Percentiles rank a stretch among this genome's conserved stretches.
phyloP scores from a whole-genome alignment of 2,113 vertebrate species.

The Felis chaus region DNA sequence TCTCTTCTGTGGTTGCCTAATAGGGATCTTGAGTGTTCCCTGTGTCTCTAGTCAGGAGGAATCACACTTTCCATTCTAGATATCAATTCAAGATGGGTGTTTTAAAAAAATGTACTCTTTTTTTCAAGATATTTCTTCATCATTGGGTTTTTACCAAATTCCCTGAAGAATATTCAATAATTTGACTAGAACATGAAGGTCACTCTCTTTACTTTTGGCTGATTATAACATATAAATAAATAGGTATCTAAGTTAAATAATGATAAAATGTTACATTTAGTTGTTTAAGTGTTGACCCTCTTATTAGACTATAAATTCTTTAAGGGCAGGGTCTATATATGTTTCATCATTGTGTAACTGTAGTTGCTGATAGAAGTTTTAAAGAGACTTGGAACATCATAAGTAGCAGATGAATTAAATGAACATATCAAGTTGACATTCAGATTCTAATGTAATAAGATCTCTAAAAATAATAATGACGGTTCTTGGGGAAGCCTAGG shows the following conservation, averaged over 20 bases:
- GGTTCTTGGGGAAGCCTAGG: background rate
- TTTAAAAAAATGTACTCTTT: background rate
- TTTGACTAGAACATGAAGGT: background rate
- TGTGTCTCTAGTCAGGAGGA: background rate
- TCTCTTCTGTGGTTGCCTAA: background rate
- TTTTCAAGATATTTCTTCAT: slow-evolving; percentile 46
- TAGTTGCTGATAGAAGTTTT: background rate
- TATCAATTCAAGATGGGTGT: background rate
- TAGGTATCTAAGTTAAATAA: background rate
- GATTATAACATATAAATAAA: background rate
- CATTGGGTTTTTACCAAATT: slow-evolving; percentile 5
- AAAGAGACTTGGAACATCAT: background rate
- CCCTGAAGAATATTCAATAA: slow-evolving; percentile 26
- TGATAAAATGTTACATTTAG: background rate
- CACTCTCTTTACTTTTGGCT: background rate
- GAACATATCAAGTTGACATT: background rate
- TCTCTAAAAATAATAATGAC: background rate
- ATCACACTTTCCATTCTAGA: background rate
- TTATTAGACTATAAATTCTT: background rate
- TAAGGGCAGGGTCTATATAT: background rate
- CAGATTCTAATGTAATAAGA: background rate
- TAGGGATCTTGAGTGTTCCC: background rate
- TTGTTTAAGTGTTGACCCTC: background rate
- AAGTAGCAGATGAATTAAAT: background rate
- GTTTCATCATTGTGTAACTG: background rate